Conservation (phyloP, 2,113 vertebrate species). For the Poecilia latipinna region DNA sequence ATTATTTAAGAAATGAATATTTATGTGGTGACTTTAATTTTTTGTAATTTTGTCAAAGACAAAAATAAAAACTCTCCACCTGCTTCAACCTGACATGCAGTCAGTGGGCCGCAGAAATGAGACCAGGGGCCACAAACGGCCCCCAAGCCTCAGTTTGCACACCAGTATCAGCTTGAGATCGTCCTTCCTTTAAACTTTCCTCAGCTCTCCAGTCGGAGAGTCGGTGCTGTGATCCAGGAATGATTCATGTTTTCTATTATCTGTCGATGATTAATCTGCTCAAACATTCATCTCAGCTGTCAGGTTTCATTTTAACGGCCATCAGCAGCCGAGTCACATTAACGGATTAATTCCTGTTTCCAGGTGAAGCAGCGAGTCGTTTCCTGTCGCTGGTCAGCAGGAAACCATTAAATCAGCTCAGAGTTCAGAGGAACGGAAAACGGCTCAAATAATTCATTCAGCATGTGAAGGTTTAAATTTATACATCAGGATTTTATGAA, state of each 20-base stretch:
- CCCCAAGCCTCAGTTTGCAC: background rate
- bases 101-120: background rate
- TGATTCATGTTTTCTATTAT: constrained; percentile 25
- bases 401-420: background rate
- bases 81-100: too few species aligned
- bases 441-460: too few species aligned
- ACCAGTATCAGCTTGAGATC: background rate
- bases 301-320: constrained; percentile 15
- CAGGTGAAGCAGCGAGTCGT: constrained; percentile 6
- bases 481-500: too few species aligned
- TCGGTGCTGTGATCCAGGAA: background rate
- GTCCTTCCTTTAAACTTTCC: background rate
- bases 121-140: background rate
- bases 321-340: constrained; percentile 23
- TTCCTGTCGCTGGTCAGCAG: background rate
- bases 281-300: constrained; percentile 26
- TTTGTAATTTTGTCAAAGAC: too few species aligned
- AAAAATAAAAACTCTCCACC: too few species aligned
- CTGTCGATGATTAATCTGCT: constrained; percentile 15
- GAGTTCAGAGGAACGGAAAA: background rate
- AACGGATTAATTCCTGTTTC: constrained; percentile 21
- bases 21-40: too few species aligned
- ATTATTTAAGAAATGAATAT: too few species aligned
- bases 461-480: too few species aligned
- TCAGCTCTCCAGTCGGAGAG: background rate